Conservation (phyloP, 2,888 invertebrate species). For the Limnephilus auricula region DNA sequence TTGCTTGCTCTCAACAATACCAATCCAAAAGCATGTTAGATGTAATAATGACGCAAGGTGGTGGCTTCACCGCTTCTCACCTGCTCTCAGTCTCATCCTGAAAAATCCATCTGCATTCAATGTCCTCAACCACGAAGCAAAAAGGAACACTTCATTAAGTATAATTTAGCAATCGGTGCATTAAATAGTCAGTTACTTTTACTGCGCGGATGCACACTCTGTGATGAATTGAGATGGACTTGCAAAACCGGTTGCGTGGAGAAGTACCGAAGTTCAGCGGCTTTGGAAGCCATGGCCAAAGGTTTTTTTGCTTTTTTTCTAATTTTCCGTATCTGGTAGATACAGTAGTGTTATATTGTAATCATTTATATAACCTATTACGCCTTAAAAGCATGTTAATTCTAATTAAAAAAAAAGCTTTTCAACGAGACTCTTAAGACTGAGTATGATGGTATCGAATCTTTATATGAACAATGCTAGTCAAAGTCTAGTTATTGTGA, state of each 20-base stretch:
- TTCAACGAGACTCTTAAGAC: no score
- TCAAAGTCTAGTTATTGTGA: no score
- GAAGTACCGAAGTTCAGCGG: constrained; percentile 29
- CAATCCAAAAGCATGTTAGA: background rate
- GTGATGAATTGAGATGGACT: background rate
- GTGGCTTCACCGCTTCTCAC: constrained; percentile 11
- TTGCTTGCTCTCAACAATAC: background rate
- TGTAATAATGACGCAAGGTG: constrained; percentile 21
- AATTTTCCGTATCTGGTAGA: no score
- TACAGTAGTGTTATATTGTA: no score
- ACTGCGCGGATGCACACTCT: background rate
- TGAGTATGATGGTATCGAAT: no score
- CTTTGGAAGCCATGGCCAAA: constrained; percentile 15
- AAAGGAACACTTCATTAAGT: background rate
- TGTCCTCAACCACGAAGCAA: background rate
- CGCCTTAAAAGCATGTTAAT: no score
- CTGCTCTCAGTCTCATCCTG: constrained; percentile 20
- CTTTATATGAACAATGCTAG: no score
- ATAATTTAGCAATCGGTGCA: background rate
- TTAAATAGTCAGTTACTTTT: background rate
- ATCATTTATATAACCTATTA: no score
- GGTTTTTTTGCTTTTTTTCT: background rate
- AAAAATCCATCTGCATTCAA: background rate
- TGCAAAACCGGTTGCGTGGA: constrained; percentile 26
- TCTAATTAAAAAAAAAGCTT: no score